Base-by-base conservation (phyloP, 2,797 vertebrate species). In the Ctenosaura bakeri region DNA sequence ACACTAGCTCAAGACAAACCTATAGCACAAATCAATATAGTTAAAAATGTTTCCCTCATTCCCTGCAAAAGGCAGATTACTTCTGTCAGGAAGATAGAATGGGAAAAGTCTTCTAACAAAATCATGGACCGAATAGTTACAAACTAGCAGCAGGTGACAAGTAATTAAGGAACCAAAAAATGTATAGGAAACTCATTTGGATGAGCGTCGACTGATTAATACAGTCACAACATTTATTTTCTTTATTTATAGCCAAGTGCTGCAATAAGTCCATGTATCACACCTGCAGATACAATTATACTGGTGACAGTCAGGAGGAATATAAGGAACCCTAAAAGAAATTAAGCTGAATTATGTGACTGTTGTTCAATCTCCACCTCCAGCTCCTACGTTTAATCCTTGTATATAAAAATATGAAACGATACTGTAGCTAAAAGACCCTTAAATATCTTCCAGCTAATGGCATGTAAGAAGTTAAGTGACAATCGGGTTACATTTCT, bases 161-260 rank as follows among this genome's bases (percentile, higher is more conserved):
- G 95, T 94, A 94, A 96, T 96, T 96, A 95, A 35, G 84, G 94
- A 93, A 62, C 91, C 94, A 94, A 94, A 86, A 94, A 94, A 95
- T 1, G 90, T 84, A 92, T 77, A 85, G 87, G 93, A 88, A 94
- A 10, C 91, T 95, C 93, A 91, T 94, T 94, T 94, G 94, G 91
- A 95, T 89, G 94, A 96, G 91, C 89, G 90, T 93, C 78, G 0
- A 12, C 91, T 96, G 95, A 96, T 96, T 94, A 96, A 94, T 54
- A 42, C 78, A 16, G 90, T 22, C 9, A 0, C 88, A 71, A 54
- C 93, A 94, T 96, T 95, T 93, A 83, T 96, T 95, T 94, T 91
- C 92, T 90, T 95, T 96, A 96, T 96, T 96, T 95, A 96, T 93
- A 92, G 92, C 76, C 91, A 88, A 93, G 89, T 92, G 92, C 82